phyloP scores from a whole-genome alignment of 2,797 vertebrate species.

The Chaetodon trifasciatus region DNA sequence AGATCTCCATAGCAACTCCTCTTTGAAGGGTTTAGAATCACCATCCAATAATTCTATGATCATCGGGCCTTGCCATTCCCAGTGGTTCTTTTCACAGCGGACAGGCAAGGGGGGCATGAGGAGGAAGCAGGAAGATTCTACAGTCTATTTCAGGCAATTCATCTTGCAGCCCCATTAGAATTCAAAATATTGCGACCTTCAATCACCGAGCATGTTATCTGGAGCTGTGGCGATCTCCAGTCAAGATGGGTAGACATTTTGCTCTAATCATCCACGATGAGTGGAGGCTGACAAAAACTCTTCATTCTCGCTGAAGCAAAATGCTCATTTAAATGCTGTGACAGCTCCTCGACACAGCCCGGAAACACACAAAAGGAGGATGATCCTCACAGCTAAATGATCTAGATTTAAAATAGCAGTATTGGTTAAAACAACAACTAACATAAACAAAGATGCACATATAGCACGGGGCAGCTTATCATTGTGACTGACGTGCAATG shows the following conservation, averaged over 20 bases:
- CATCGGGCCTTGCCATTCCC: constrained; percentile 99
- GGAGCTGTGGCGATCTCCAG: constrained; percentile 99
- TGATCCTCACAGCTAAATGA: constrained; percentile 84
- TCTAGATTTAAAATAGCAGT: constrained; percentile 70
- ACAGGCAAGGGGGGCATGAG: constrained; percentile 89
- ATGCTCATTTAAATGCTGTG: constrained; percentile 99
- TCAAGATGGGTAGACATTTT: constrained; percentile 99
- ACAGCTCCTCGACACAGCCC: constrained; percentile 94
- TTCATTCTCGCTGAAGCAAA: constrained; percentile 98
- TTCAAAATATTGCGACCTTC: constrained; percentile 99
- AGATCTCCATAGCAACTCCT: constrained; percentile 99
- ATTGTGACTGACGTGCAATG: constrained; percentile 23
- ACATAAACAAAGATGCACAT: constrained; percentile 85
- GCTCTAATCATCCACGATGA: constrained; percentile 99
- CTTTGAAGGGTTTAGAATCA: constrained; percentile 99
- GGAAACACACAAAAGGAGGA: constrained; percentile 91
- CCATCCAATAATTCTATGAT: constrained; percentile 99
- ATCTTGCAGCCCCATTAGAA: constrained; percentile 99
- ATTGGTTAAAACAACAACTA: constrained; percentile 81
- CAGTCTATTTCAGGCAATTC: constrained; percentile 99
- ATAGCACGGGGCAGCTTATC: constrained; percentile 10
- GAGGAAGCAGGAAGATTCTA: constrained; percentile 97
- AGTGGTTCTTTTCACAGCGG: constrained; percentile 99
- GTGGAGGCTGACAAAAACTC: constrained; percentile 99
- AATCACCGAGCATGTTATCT: constrained; percentile 99